These are phyloP conservation scores for Papio anubis DNA, from an alignment of 2,113 vertebrate species.

Conservation along the genomic window DNA sequence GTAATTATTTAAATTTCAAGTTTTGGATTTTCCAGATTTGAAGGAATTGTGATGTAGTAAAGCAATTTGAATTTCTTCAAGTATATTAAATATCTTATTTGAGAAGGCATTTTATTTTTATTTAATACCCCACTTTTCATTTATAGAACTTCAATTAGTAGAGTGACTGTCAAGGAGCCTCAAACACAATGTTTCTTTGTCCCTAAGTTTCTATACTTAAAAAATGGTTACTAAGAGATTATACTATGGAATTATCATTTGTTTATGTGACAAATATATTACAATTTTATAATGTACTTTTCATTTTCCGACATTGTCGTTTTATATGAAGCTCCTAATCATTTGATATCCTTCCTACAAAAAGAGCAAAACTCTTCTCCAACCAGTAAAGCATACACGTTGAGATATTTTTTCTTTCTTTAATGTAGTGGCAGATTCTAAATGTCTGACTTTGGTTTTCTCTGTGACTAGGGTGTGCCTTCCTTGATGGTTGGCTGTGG, in stretches of 20 bases:
- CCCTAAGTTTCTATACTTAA: not conserved
- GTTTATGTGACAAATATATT: not conserved
- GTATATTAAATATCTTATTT: not conserved
- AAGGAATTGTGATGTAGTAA: not conserved
- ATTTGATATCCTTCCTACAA: not conserved
- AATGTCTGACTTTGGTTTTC: not conserved
- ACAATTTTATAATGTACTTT: not conserved
- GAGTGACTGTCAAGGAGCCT: not conserved
- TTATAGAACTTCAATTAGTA: not conserved
- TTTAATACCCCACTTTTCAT: not conserved
- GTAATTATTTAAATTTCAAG: not conserved
- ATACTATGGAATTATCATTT: not conserved
- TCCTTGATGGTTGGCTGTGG: not conserved
- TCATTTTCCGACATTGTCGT: not conserved
- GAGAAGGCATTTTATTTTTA: not conserved
- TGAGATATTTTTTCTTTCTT: not conserved
- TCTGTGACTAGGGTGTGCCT: not conserved
- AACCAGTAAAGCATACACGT: not conserved
- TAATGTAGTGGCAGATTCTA: not conserved
- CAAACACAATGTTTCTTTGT: not conserved
- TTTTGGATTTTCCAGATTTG: not conserved
- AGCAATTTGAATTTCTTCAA: not conserved
- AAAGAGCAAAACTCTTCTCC: not conserved
- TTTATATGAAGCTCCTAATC: not conserved
- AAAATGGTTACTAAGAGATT: not conserved